Conservation (phyloP, 2,888 invertebrate species). For the Trissonchulus latispiculum region DNA sequence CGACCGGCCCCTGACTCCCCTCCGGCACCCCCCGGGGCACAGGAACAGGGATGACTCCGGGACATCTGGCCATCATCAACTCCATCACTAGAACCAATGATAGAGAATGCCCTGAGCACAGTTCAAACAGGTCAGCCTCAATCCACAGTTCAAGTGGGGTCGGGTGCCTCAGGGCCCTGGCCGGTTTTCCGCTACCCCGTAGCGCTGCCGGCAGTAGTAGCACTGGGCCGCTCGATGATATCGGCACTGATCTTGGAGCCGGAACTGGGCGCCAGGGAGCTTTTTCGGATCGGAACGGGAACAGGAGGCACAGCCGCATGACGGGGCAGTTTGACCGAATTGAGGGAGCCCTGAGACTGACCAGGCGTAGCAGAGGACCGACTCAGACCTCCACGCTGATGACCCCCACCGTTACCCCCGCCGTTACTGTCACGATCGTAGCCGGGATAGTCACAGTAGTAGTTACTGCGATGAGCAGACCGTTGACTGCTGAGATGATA, state of each 20-base stretch:
- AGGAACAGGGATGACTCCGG: slow-evolving; percentile 61
- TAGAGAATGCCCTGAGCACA: slow-evolving; percentile 82
- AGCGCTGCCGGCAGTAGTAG: slow-evolving; percentile 53
- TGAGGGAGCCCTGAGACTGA: slow-evolving; percentile 1
- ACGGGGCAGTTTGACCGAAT: background rate
- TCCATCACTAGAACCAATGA: slow-evolving; percentile 86
- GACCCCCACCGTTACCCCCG: background rate
- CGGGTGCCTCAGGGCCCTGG: slow-evolving; percentile 69
- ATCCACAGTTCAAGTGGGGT: slow-evolving; percentile 67
- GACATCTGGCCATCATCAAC: slow-evolving; percentile 52
- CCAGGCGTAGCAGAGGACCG: background rate
- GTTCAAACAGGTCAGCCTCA: slow-evolving; percentile 69
- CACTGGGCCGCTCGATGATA: slow-evolving; percentile 44
- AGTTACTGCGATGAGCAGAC: background rate
- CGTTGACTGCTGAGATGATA: background rate
- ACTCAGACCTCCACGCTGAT: background rate
- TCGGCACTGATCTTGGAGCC: slow-evolving; percentile 5
- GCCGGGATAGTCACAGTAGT: background rate
- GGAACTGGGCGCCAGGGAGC: background rate
- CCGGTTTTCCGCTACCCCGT: slow-evolving; percentile 70
- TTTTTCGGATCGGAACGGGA: background rate
- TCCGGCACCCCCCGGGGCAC: slow-evolving; percentile 49
- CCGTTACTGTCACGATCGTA: background rate
- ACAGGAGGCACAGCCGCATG: background rate
- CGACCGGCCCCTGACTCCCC: slow-evolving; percentile 39